Evolutionary conservation across 2,113 vertebrate species (phyloP).

Genomic region (Taurulus bubalis): DNA sequence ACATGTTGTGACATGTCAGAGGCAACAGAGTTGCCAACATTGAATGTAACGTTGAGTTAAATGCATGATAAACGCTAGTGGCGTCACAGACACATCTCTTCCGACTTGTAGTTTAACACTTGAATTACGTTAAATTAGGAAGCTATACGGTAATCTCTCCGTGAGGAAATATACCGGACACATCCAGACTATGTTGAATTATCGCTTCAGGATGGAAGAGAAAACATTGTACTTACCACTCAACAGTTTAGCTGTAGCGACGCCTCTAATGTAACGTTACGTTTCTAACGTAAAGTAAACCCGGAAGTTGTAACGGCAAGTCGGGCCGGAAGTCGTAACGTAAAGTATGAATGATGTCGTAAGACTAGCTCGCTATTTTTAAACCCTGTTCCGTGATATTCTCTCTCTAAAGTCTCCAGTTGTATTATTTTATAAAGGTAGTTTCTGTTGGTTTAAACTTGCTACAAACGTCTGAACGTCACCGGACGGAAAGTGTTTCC

Average conservation of each 20-base stretch:
- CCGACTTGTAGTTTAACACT: not conserved
- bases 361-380: not conserved
- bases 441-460: not conserved
- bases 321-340: not conserved
- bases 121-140: not conserved
- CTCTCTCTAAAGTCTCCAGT: no score
- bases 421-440: not conserved
- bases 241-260: not conserved
- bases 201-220: not conserved
- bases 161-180: not conserved
- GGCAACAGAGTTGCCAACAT: no score
- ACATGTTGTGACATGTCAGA: not conserved
- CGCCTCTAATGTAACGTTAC: not conserved
- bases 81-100: no score
- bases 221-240: not conserved
- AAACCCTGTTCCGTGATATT: not conserved
- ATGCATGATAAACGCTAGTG: not conserved
- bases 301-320: not conserved
- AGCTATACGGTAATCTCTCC: not conserved
- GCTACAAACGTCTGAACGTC: not conserved
- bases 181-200: not conserved
- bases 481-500: not conserved
- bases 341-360: not conserved
- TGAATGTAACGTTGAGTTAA: not conserved
- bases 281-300: not conserved